These are phyloP conservation scores for Mimumesa dahlbomi DNA, from an alignment of 2,888 invertebrate species.

Conservation along the genomic window DNA sequence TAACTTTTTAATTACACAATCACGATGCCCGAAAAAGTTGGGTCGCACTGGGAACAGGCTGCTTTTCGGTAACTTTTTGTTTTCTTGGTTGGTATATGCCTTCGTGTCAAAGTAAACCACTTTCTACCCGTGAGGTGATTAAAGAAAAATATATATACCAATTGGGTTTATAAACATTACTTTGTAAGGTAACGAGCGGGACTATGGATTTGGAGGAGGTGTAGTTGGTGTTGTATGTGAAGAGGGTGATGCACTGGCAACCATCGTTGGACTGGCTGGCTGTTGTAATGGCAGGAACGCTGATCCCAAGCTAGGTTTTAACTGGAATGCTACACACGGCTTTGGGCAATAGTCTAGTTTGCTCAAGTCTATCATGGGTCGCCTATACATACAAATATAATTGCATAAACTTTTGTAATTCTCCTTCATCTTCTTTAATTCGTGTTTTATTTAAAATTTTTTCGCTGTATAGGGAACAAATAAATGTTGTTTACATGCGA, in stretches of 20 bases:
- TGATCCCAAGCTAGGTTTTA: conserved; percentile 90
- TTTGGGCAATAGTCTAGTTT: conserved; percentile 82
- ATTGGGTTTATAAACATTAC: conserved; percentile 72
- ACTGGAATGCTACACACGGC: conserved; percentile 87
- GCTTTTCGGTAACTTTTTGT: conserved; percentile 59
- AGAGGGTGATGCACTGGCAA: conserved; percentile 74
- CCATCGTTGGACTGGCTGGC: conserved; percentile 75
- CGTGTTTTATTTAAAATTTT: too few species aligned
- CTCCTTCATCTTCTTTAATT: too few species aligned
- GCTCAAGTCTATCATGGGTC: conserved; percentile 81
- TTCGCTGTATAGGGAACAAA: too few species aligned
- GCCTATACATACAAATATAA: conserved; percentile 70
- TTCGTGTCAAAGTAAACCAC: conserved; percentile 67
- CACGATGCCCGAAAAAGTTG: conserved; percentile 62
- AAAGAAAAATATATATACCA: conserved; percentile 72
- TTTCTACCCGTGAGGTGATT: conserved; percentile 69
- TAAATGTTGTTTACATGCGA: too few species aligned
- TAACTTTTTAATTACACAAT: conserved; percentile 68
- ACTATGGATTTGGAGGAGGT: conserved; percentile 80
- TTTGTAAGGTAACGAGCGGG: conserved; percentile 70
- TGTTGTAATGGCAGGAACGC: conserved; percentile 89
- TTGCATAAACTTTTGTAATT: too few species aligned
- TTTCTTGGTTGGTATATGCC: conserved; percentile 60
- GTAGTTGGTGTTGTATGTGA: conserved; percentile 77
- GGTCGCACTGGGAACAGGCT: conserved; percentile 68